phyloP scores from a whole-genome alignment of 1,140 invertebrate species.

The Contarinia nasturtii region DNA sequence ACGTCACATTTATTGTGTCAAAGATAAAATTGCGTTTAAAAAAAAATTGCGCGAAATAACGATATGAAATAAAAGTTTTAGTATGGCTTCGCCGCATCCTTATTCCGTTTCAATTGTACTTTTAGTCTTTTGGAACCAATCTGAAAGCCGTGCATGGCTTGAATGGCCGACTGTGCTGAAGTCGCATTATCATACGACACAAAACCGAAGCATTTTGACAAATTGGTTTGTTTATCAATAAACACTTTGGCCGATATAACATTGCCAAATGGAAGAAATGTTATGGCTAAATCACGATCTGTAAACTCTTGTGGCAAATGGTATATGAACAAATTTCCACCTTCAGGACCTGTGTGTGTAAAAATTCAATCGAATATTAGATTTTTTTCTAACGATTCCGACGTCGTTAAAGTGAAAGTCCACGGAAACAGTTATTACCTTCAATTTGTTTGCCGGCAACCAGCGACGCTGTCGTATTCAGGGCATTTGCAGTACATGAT shows the following conservation, averaged over 20 bases:
- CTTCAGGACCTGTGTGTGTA: constrained; percentile 66
- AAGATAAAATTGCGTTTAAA: no score
- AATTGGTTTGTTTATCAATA: constrained; percentile 96
- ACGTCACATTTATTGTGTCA: no score
- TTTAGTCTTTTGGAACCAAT: constrained; percentile 93
- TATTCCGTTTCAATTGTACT: constrained; percentile 92
- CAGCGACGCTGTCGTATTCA: constrained; percentile 17
- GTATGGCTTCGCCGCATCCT: constrained; percentile 72
- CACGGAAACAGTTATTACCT: no score
- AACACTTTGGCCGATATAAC: constrained; percentile 98
- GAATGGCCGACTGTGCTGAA: constrained; percentile 85
- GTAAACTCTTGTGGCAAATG: constrained; percentile 95
- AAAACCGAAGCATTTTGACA: constrained; percentile 98
- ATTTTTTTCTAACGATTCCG: no score
- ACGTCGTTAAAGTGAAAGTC: no score
- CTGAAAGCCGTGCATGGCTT: constrained; percentile 95
- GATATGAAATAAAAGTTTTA: constrained; percentile 22
- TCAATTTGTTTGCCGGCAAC: constrained; percentile 23
- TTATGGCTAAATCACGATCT: constrained; percentile 83
- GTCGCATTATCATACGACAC: constrained; percentile 89
- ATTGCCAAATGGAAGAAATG: constrained; percentile 89
- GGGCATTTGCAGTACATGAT: constrained; percentile 11
- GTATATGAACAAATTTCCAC: constrained; percentile 97
- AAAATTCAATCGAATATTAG: neutral
- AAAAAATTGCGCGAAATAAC: no score